Evolutionary conservation across 2,797 vertebrate species (phyloP).

Genomic region (Tympanoctomys barrerae): DNA sequence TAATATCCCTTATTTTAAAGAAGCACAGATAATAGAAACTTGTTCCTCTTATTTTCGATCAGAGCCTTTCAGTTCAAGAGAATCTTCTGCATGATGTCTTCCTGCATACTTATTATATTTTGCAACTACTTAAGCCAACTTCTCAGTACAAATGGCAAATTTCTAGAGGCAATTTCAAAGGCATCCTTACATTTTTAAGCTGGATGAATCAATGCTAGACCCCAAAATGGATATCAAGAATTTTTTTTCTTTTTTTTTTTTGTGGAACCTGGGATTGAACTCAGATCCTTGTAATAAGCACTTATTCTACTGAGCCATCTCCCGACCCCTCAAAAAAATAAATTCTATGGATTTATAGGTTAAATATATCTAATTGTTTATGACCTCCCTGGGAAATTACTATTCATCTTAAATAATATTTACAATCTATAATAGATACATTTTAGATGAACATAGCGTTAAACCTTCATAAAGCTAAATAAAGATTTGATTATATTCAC

Average conservation of each 20-base stretch:
- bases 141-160: not conserved
- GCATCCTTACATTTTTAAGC: not conserved
- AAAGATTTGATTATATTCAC: constrained; percentile 10
- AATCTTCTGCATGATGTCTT: constrained; percentile 26
- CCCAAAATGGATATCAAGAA: not conserved
- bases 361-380: not conserved
- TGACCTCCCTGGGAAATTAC: not conserved
- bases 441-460: not conserved
- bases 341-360: not conserved
- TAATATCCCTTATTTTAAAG: constrained; percentile 16
- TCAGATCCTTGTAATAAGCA: too few relatives aligned
- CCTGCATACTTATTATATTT: not conserved
- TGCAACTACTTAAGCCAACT: constrained; percentile 20
- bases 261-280: too few relatives aligned
- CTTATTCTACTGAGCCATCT: too few relatives aligned
- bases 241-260: too few relatives aligned
- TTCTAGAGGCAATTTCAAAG: not conserved
- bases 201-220: not conserved
- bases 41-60: not conserved
- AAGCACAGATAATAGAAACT: not conserved
- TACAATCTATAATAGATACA: not conserved
- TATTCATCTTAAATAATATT: constrained; percentile 15
- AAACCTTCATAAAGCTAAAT: constrained; percentile 45
- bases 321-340: not conserved
- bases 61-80: not conserved